Evolutionary conservation across 2,113 vertebrate genomes (phyloP).

Genomic region (Mus spicilegus): DNA sequence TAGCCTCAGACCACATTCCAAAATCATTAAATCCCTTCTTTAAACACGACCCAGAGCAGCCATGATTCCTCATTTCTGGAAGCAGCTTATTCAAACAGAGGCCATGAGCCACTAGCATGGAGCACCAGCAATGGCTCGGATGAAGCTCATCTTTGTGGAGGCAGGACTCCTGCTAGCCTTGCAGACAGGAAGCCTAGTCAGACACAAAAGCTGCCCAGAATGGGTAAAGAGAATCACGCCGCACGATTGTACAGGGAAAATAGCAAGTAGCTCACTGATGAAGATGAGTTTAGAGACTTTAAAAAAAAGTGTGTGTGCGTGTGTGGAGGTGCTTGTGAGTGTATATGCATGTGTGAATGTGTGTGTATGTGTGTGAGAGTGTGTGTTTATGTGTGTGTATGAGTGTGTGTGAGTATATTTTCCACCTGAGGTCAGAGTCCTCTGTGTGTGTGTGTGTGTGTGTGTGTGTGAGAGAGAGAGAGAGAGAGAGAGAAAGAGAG

Average conservation of each 20-base stretch:
- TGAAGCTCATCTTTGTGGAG: background rate
- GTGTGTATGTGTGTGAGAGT: background rate
- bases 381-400: too few relatives aligned
- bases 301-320: background rate
- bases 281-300: background rate
- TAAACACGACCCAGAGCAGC: background rate
- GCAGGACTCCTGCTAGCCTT: background rate
- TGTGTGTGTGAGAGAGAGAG: too few relatives aligned
- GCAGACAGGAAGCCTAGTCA: background rate
- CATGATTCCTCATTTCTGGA: conserved; percentile 4
- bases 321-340: background rate
- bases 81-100: background rate
- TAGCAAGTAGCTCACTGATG: background rate
- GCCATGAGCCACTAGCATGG: background rate
- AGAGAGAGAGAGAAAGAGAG: too few relatives aligned
- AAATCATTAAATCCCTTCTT: conserved; percentile 4
- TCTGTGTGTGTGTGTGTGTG: too few relatives aligned
- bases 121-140: background rate
- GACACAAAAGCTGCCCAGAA: background rate
- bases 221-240: background rate
- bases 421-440: too few relatives aligned
- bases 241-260: background rate
- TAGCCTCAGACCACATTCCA: background rate
- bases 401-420: too few relatives aligned
- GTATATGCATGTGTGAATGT: background rate